A percentile compares a stretch with the other conserved stretches of the same genome.
Evolutionary conservation across 2,797 vertebrate genomes (phyloP).

Genomic region (Chaetophractus vellerosus): DNA sequence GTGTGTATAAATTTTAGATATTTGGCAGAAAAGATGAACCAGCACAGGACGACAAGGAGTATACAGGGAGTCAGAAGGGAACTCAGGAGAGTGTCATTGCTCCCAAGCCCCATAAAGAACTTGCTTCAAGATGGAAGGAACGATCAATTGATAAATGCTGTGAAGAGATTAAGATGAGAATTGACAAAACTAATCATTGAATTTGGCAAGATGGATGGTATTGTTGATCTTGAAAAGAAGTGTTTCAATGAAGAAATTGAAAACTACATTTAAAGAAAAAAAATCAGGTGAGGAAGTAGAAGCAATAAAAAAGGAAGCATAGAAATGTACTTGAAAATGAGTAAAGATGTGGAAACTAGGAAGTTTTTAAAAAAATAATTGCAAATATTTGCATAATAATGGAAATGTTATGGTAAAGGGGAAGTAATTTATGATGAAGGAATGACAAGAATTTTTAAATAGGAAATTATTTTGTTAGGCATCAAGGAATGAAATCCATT

Average conservation of each 20-base stretch:
- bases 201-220: background rate
- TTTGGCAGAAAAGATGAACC: background rate
- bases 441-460: background rate
- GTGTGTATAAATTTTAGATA: background rate
- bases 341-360: background rate
- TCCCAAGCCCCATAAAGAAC: background rate
- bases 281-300: background rate
- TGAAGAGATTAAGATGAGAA: slow-evolving; percentile 3
- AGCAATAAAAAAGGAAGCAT: background rate
- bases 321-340: background rate
- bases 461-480: background rate
- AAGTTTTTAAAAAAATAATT: background rate
- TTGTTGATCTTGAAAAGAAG: background rate
- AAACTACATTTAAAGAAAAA: background rate
- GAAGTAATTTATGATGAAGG: background rate
- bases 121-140: slow-evolving; percentile 7
- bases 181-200: background rate
- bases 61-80: background rate
- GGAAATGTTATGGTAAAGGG: background rate
- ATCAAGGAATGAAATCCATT: slow-evolving; percentile 19
- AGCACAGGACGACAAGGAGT: background rate
- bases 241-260: slow-evolving; percentile 2
- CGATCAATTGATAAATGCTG: background rate
- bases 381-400: background rate
- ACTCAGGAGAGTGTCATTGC: background rate